Base-by-base conservation (phyloP, 2,113 vertebrate genomes). In the Rostratula benghalensis region DNA sequence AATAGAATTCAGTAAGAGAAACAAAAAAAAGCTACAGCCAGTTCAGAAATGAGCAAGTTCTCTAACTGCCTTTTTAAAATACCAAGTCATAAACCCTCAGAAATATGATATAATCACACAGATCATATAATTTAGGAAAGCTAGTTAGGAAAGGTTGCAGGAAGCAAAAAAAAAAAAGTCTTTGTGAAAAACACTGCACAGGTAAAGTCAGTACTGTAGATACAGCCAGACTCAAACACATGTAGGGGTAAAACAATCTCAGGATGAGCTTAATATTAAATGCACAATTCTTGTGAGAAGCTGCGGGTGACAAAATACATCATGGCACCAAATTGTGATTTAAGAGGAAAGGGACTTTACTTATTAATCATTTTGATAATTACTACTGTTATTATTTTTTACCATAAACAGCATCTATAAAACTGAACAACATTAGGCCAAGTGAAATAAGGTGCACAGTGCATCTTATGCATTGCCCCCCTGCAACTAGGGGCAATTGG, bases 21-120 rank as follows among this genome's bases (percentile, higher is more conserved):
- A 56, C 25, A 64, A 87, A 91, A 91, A 51, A 12, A 11, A 27
- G 4, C 68, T 65, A 64, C 33, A 86, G 45, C 7, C 41, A 91
- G 35, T 81, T 67, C 27, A 86, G 88, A 92, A 94, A 60, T 19
- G 6, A 76, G 46, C 45, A 95, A 91, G 46, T 13, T 57, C 7
- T 83, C 74, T 46, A 87, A 61, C 15, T 65, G 28, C 13, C 13
- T 83, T 51, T 91, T 64, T 6, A 39, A 46, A 48, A 85, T 37
- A 77, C 8, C n/a, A 46, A 57, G 57, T 60, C 70, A 64, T 63
- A 78, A 71, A 69, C 23, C 6, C 35, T 85, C 50, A 89, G 81
- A 87, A 95, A 95, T 46, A 91, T 96, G 93, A 93, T 33, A 54
- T 46, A 92, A 88, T 69, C 81, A 25, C 57, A 89, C 10, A 63